Percentiles rank a stretch among this genome's conserved stretches.
These are phyloP conservation scores for Selenia dentaria DNA, from an alignment of 2,888 invertebrate genomes.

Conservation along the genomic window DNA sequence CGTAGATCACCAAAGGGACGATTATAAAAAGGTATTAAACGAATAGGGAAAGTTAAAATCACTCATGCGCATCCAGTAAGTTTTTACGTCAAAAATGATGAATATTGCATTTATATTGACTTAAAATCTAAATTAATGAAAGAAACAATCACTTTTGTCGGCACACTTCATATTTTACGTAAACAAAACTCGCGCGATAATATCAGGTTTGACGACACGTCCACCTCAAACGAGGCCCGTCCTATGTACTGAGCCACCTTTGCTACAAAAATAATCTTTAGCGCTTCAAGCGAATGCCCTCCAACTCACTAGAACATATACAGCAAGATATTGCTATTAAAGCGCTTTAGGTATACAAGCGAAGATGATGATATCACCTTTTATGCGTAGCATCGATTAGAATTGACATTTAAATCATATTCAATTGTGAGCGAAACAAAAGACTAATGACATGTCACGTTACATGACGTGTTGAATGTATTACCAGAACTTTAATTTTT, in stretches of 20 bases:
- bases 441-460: conserved; percentile 6
- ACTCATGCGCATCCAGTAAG: conserved; percentile 69
- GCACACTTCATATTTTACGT: conserved; percentile 24
- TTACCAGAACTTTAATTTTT: too few species aligned
- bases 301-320: conserved; percentile 25
- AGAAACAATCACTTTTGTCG: conserved; percentile 10
- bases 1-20: too few species aligned
- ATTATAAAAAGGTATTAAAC: too few species aligned
- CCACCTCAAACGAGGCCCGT: conserved; percentile 55
- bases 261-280: conserved; percentile 45
- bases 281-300: conserved; percentile 48
- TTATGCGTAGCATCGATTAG: conserved; percentile 13
- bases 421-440: conserved; percentile 14
- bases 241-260: conserved; percentile 61
- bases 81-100: conserved; percentile 40
- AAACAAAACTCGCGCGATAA: conserved; percentile 55
- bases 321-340: conserved; percentile 32
- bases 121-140: too few species aligned
- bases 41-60: conserved; percentile 71
- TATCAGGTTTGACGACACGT: conserved; percentile 48
- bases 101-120: conserved; percentile 23
- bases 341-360: conserved; percentile 38
- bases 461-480: too few species aligned
- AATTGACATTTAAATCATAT: conserved; percentile 8
- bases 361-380: conserved; percentile 20